These are phyloP conservation scores for Rotaria magnacalcarata DNA, from an alignment of 2,888 invertebrate species.

Conservation along the genomic window DNA sequence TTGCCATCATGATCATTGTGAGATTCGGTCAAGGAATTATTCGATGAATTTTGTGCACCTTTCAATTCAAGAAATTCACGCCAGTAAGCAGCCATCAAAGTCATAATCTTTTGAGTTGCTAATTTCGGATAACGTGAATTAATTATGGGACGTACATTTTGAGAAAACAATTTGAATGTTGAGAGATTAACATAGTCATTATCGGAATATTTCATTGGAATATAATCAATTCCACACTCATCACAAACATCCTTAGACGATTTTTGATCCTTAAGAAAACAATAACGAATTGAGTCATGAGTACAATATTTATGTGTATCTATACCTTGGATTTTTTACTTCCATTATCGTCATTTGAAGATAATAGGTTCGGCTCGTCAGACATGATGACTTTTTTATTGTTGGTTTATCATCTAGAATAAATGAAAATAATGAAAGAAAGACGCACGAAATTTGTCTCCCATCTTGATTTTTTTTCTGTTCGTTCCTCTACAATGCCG, in stretches of 20 bases:
- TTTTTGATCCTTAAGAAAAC: slow-evolving; percentile 35
- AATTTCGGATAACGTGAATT: slow-evolving; percentile 91
- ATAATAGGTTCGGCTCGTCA: not conserved
- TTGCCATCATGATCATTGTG: slow-evolving; percentile 44
- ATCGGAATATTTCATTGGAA: slow-evolving; percentile 76
- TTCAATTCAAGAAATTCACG: slow-evolving; percentile 82
- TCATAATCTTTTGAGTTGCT: slow-evolving; percentile 84
- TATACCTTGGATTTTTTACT: not conserved
- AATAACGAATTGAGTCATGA: too few relatives aligned
- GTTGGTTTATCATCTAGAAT: not conserved
- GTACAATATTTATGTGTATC: not conserved
- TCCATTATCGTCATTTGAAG: not conserved
- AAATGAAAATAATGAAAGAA: not conserved
- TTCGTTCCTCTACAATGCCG: slow-evolving; percentile 29
- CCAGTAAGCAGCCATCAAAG: slow-evolving; percentile 95
- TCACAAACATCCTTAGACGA: slow-evolving; percentile 43
- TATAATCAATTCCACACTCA: slow-evolving; percentile 44
- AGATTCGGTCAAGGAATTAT: slow-evolving; percentile 46
- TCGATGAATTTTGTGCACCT: slow-evolving; percentile 48
- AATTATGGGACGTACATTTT: slow-evolving; percentile 82
- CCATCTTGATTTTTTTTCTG: slow-evolving; percentile 28
- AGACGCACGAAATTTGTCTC: not conserved
- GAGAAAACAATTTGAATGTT: slow-evolving; percentile 86
- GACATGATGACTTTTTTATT: not conserved
- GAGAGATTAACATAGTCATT: slow-evolving; percentile 82